A percentile compares a stretch with the other conserved stretches of the same genome.
Conservation (phyloP, 2,113 vertebrate species). For the Passer domesticus region DNA sequence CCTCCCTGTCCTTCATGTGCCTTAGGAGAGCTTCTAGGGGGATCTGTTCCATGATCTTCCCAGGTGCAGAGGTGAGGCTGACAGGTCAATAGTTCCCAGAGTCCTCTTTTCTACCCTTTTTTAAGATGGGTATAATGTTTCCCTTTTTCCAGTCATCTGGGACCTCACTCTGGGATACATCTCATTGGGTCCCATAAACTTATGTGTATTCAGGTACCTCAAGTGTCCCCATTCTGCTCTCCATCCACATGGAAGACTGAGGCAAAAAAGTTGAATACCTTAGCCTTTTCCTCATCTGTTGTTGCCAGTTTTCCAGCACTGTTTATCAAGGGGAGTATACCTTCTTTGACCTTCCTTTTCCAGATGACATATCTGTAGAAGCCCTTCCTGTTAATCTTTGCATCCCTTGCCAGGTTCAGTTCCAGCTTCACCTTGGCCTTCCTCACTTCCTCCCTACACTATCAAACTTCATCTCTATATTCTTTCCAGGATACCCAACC, state of each 20-base stretch:
- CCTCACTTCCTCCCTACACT: neutral
- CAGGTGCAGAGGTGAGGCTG: too few relatives aligned
- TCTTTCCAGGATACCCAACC: neutral
- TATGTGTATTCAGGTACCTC: neutral
- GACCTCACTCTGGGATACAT: neutral
- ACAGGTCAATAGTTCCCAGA: too few relatives aligned
- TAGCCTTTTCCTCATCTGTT: neutral
- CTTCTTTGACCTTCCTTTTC: neutral
- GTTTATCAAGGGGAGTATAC: neutral
- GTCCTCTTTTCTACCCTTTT: too few relatives aligned
- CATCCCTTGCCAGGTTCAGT: neutral
- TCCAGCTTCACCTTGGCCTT: neutral
- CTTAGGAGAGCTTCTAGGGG: too few relatives aligned
- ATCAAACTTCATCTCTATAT: neutral
- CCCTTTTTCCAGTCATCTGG: neutral
- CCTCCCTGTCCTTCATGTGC: too few relatives aligned
- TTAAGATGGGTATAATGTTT: too few relatives aligned
- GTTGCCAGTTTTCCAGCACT: neutral
- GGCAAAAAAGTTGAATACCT: neutral
- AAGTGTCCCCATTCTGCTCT: neutral
- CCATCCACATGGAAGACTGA: neutral
- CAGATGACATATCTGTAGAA: neutral
- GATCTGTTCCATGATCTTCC: too few relatives aligned
- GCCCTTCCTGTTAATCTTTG: neutral
- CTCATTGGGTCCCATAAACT: neutral